Evolutionary conservation across 2,888 invertebrate genomes (phyloP).

Genomic region (Pimpla rufipes): DNA sequence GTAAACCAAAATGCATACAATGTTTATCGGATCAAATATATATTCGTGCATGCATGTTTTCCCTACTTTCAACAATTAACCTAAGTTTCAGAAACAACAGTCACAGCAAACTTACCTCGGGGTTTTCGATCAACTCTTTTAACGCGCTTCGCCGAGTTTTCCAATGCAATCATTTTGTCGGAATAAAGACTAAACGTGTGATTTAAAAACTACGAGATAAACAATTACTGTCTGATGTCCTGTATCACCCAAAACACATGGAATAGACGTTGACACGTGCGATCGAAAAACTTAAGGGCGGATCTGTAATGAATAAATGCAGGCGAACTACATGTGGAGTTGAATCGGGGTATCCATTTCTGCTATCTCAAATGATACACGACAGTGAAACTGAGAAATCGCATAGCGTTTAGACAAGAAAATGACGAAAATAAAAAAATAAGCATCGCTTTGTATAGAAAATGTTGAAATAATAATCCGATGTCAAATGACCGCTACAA

Average conservation of each 20-base stretch:
- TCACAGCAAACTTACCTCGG: neutral
- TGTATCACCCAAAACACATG: neutral
- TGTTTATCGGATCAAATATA: too few relatives aligned
- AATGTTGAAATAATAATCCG: too few relatives aligned
- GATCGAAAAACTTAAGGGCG: neutral
- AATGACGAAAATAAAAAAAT: too few relatives aligned
- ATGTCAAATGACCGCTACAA: too few relatives aligned
- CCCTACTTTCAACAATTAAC: neutral
- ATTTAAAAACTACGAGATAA: neutral
- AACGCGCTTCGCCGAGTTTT: neutral
- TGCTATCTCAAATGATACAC: too few relatives aligned
- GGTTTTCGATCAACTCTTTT: neutral
- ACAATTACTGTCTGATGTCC: neutral
- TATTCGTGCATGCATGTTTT: neutral
- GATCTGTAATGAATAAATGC: neutral
- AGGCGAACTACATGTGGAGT: too few relatives aligned
- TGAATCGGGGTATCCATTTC: too few relatives aligned
- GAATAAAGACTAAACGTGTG: neutral
- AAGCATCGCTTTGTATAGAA: too few relatives aligned
- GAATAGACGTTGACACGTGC: neutral
- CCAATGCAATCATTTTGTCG: slow-evolving; percentile 1
- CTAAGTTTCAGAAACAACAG: neutral
- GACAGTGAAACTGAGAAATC: too few relatives aligned
- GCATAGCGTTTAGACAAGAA: too few relatives aligned
- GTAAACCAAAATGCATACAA: too few relatives aligned